Evolutionary conservation across 2,113 vertebrate genomes (phyloP).

Genomic region (Paralichthys olivaceus): DNA sequence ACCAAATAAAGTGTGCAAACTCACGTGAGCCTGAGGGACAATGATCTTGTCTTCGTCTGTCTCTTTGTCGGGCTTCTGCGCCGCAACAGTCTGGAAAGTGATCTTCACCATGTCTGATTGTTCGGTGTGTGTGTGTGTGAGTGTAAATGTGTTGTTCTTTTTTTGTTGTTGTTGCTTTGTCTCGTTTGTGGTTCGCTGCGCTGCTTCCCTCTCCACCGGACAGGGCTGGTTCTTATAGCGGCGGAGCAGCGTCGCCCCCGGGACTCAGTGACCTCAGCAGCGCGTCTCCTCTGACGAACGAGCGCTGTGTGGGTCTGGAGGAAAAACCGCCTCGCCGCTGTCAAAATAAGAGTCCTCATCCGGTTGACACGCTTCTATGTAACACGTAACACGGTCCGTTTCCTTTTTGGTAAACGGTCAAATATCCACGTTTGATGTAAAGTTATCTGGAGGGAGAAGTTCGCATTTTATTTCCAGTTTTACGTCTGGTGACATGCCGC

Average conservation of each 20-base stretch:
- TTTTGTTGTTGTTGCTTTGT: conserved; percentile 33
- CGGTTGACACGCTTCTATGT: neutral
- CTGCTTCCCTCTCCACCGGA: conserved; percentile 48
- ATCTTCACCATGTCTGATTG: conserved; percentile 90
- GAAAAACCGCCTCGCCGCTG: conserved; percentile 65
- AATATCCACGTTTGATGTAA: rapidly evolving
- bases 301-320: conserved; percentile 70
- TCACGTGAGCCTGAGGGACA: conserved; percentile 83
- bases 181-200: conserved; percentile 43
- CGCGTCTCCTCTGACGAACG: conserved; percentile 77
- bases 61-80: conserved; percentile 87
- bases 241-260: conserved; percentile 60
- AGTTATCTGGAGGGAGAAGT: rapidly evolving
- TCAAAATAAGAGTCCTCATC: conserved; percentile 70
- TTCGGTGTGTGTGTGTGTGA: neutral
- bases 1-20: conserved; percentile 56
- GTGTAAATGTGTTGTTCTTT: neutral
- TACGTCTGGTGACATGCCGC: rapidly evolving
- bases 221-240: conserved; percentile 65
- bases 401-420: rapidly evolving
- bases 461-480: rapidly evolving
- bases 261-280: conserved; percentile 71
- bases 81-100: conserved; percentile 86
- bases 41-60: conserved; percentile 80
- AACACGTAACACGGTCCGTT: rapidly evolving